phyloP scores from a whole-genome alignment of 2,113 vertebrate genomes.

The Porphyrio hochstetteri region DNA sequence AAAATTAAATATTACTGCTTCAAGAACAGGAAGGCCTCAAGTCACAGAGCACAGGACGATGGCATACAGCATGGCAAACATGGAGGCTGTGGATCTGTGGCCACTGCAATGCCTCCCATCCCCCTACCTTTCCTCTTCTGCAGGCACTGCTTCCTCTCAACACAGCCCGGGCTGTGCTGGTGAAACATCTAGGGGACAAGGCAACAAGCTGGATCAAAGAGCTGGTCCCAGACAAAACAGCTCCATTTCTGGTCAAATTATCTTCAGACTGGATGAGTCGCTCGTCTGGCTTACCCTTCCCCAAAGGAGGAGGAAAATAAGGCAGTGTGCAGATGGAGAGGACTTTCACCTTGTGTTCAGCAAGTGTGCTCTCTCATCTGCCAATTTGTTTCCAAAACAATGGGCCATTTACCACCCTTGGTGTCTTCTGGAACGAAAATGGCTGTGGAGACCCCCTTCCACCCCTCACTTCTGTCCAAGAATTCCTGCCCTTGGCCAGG shows the following conservation, averaged over 20 bases:
- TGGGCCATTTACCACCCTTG: background rate
- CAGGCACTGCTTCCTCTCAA: background rate
- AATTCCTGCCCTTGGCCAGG: background rate
- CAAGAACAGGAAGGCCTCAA: background rate
- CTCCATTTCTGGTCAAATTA: background rate
- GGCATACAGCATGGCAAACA: background rate
- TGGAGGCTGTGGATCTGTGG: background rate
- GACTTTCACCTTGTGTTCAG: background rate
- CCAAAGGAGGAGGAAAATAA: background rate
- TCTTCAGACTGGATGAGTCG: background rate
- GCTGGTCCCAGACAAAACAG: background rate
- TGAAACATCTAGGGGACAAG: background rate
- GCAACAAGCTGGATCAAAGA: background rate
- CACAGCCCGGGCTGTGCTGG: background rate
- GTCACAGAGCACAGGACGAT: background rate
- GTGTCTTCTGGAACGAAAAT: background rate
- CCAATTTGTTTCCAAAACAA: background rate
- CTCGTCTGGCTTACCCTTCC: background rate
- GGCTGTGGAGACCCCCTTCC: background rate
- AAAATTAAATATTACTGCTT: background rate
- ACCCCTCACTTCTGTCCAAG: background rate
- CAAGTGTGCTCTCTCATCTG: background rate
- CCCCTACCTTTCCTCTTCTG: background rate
- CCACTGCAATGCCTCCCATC: fast-evolving
- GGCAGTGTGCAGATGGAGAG: background rate